These are phyloP conservation scores for Hemicordylus capensis DNA, from an alignment of 2,113 vertebrate genomes.

Conservation along the genomic window DNA sequence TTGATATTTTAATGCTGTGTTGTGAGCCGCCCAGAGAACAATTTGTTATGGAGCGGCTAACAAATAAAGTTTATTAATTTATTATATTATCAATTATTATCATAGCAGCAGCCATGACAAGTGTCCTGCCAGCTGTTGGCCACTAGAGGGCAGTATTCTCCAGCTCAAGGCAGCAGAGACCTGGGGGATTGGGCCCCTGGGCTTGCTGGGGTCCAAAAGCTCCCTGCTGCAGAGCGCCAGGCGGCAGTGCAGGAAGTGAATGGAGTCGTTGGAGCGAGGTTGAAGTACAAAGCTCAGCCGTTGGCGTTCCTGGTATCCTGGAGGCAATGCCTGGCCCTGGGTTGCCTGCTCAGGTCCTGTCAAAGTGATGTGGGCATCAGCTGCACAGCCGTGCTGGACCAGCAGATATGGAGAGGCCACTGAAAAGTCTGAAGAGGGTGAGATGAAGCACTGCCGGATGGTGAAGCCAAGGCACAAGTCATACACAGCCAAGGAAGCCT, in stretches of 20 bases:
- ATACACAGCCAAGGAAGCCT: constrained; percentile 9
- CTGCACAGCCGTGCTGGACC: constrained; percentile 35
- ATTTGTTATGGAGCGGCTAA: too few species aligned
- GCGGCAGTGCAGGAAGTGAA: constrained; percentile 84
- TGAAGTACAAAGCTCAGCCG: constrained; percentile 77
- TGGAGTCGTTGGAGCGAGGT: constrained; percentile 74
- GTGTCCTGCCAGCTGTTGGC: neutral
- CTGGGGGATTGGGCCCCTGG: constrained; percentile 17
- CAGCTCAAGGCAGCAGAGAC: neutral
- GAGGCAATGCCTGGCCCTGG: neutral
- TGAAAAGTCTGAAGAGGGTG: constrained; percentile 34
- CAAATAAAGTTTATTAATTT: too few species aligned
- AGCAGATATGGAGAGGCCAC: constrained; percentile 11
- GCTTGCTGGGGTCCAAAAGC: neutral
- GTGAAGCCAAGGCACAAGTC: constrained; percentile 31
- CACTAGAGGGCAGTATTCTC: neutral
- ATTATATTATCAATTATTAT: too few species aligned
- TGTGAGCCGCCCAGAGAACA: too few species aligned
- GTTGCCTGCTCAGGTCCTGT: neutral
- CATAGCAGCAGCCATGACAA: too few species aligned
- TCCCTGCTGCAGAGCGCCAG: constrained; percentile 66
- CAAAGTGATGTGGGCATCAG: neutral
- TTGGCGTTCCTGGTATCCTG: constrained; percentile 28
- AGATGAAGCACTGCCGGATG: constrained; percentile 43
- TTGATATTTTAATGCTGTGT: too few species aligned